These are phyloP conservation scores for Lasioglossum zephyrum DNA, from an alignment of 2,888 invertebrate genomes.

Conservation along the genomic window DNA sequence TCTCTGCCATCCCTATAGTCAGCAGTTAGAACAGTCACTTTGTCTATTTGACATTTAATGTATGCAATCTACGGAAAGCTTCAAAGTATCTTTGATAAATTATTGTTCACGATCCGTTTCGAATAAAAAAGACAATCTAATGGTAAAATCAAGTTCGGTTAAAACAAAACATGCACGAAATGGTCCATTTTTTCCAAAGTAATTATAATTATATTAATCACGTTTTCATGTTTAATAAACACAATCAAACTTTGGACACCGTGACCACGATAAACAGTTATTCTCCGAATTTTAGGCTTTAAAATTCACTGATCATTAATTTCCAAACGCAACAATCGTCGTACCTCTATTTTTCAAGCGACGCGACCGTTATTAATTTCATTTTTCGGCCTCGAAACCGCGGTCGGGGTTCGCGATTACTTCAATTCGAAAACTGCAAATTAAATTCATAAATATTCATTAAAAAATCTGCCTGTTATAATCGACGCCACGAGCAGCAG, in stretches of 20 bases:
- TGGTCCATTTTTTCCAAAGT: not conserved
- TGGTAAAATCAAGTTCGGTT: not conserved
- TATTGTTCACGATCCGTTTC: not conserved
- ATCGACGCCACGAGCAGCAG: conserved; percentile 22
- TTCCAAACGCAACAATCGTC: not conserved
- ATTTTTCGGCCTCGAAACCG: not conserved
- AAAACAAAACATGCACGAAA: not conserved
- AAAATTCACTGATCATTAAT: conserved; percentile 5
- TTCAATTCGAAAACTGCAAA: conserved; percentile 42
- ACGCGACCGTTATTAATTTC: conserved; percentile 28
- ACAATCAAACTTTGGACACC: not conserved
- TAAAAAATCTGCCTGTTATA: conserved; percentile 33
- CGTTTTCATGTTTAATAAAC: not conserved
- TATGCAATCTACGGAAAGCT: not conserved
- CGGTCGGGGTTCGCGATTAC: conserved; percentile 20
- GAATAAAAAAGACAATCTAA: not conserved
- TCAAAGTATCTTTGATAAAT: not conserved
- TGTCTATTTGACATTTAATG: too few relatives aligned
- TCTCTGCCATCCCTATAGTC: too few relatives aligned
- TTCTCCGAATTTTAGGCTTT: not conserved
- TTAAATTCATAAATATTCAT: conserved; percentile 56
- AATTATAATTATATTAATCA: not conserved
- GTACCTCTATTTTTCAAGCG: not conserved
- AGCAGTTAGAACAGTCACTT: too few relatives aligned
- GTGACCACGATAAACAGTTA: not conserved